Conservation (phyloP, 2,888 invertebrate genomes). For the Aproaerema taeniolella region DNA sequence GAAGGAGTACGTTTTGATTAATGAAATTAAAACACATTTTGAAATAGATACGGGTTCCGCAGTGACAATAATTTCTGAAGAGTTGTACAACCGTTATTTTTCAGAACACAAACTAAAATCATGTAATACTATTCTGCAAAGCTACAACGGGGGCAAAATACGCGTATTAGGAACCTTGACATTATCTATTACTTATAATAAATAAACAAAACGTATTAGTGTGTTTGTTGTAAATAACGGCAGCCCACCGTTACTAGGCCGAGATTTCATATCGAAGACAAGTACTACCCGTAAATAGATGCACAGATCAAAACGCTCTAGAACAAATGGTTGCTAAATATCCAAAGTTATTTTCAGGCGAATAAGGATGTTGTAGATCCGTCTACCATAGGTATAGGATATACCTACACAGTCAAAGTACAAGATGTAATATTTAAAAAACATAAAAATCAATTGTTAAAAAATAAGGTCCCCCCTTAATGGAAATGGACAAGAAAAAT, state of each 20-base stretch:
- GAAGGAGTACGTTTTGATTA: conserved; percentile 1
- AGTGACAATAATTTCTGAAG: conserved; percentile 9
- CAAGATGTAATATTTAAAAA: too few relatives aligned
- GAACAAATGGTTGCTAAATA: background rate
- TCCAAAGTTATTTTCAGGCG: background rate
- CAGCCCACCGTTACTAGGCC: conserved; percentile 1
- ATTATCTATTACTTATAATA: conserved; percentile 10
- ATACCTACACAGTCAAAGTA: too few relatives aligned
- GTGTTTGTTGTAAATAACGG: background rate
- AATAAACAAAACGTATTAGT: background rate
- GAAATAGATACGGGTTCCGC: conserved; percentile 13
- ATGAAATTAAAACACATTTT: background rate
- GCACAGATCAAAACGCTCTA: background rate
- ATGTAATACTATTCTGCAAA: conserved; percentile 8
- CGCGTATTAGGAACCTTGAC: conserved; percentile 3
- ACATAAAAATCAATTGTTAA: too few relatives aligned
- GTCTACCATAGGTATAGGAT: too few relatives aligned
- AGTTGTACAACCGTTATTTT: background rate
- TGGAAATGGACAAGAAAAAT: too few relatives aligned
- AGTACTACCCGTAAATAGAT: background rate
- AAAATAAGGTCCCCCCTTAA: too few relatives aligned
- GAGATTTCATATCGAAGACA: background rate
- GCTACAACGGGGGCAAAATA: conserved; percentile 12
- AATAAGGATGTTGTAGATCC: background rate
- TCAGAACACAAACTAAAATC: background rate